Evolutionary conservation across 2,113 vertebrate genomes (phyloP).

Genomic region (Lepus americanus): DNA sequence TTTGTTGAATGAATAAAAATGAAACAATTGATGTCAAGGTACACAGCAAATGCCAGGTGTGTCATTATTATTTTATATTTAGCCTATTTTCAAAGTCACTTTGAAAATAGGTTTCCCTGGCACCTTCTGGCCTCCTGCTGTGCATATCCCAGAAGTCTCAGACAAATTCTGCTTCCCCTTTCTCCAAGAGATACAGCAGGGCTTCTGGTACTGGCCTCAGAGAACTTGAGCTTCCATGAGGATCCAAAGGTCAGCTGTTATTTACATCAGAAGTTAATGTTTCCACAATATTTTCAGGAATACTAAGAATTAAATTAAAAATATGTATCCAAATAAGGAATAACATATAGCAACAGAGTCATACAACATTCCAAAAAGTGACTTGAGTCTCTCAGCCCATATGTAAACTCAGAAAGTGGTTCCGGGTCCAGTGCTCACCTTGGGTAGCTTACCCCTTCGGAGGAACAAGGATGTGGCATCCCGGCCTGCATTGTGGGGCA

Average conservation of each 20-base stretch:
- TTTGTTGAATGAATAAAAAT: conserved; percentile 58
- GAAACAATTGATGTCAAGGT: conserved; percentile 23
- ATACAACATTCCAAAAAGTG: conserved; percentile 58
- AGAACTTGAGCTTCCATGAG: conserved; percentile 48
- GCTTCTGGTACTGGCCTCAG: neutral
- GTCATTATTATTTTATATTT: conserved; percentile 65
- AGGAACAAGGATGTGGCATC: conserved; percentile 90
- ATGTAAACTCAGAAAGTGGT: neutral
- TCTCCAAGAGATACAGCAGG: conserved; percentile 25
- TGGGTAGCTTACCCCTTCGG: conserved; percentile 92
- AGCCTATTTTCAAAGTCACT: conserved; percentile 65
- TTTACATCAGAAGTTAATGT: conserved; percentile 56
- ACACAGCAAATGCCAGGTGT: conserved; percentile 42
- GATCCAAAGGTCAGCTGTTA: neutral
- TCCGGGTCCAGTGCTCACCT: conserved; percentile 87
- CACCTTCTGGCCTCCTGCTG: neutral
- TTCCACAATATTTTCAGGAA: conserved; percentile 13
- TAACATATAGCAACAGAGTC: conserved; percentile 13
- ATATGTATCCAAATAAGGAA: conserved; percentile 54
- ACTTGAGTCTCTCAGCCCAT: conserved; percentile 27
- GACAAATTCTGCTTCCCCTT: neutral
- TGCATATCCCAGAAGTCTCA: neutral
- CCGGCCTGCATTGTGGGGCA: conserved; percentile 89
- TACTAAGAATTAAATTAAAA: conserved; percentile 53
- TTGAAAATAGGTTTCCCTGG: conserved; percentile 46